Conservation (phyloP, 2,888 invertebrate genomes). For the Camptogramma bilineatum region DNA sequence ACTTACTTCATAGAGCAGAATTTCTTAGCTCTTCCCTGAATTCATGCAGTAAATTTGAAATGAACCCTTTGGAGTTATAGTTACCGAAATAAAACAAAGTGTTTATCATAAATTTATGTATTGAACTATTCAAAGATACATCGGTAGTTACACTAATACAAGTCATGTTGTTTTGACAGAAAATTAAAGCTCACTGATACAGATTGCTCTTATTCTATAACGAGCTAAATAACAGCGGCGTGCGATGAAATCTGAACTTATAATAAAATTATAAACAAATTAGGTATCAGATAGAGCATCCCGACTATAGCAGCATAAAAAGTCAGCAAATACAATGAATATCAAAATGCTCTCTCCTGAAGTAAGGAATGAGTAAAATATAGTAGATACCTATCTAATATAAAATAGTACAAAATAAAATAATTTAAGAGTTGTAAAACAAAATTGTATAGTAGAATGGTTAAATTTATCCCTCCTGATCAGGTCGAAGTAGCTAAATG, state of each 20-base stretch:
- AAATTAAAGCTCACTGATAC: constrained; percentile 4
- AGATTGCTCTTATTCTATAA: background rate
- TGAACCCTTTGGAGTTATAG: too few relatives aligned
- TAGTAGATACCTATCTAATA: background rate
- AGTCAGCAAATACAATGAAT: constrained; percentile 7
- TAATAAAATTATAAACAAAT: background rate
- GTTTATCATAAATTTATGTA: constrained; percentile 66
- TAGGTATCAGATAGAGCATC: background rate
- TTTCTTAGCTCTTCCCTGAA: too few relatives aligned
- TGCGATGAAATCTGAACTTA: constrained; percentile 10
- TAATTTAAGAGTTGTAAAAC: constrained; percentile 4
- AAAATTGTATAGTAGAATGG: background rate
- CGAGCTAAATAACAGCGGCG: constrained; percentile 10
- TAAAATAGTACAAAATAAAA: background rate
- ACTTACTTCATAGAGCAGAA: too few relatives aligned
- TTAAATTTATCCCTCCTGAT: too few relatives aligned
- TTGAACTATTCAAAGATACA: constrained; percentile 57
- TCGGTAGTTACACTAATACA: constrained; percentile 41
- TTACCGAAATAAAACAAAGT: constrained; percentile 46
- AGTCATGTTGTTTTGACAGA: background rate
- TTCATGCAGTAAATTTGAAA: too few relatives aligned
- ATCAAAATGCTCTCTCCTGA: constrained; percentile 14
- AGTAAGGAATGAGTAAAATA: constrained; percentile 20
- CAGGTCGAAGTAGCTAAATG: too few relatives aligned
- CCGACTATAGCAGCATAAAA: constrained; percentile 16